Base-by-base conservation (phyloP, 2,888 invertebrate species). In the Pasiphila rectangulata region DNA sequence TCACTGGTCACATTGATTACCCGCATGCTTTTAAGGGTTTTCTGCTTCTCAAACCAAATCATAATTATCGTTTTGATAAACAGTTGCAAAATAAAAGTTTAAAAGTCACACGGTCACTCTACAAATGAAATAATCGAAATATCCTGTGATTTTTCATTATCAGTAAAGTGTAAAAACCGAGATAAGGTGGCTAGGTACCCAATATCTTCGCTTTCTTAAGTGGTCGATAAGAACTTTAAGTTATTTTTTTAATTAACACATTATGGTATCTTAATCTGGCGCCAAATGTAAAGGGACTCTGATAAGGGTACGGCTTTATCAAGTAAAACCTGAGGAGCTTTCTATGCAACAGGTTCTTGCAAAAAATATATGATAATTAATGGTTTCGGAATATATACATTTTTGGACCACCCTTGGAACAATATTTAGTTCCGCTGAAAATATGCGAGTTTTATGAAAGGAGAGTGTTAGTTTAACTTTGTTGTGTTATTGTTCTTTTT, bases 161-260 rank as follows among this genome's bases (percentile, higher is more conserved):
- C 75, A 70, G 63, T 65, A 58, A 79, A 78, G 81, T 84, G 83
- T 84, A 75, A 83, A 79, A 76, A 71, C 75, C 69, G 69, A 74
- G 86, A 85, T 85, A 83, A 76, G 70, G 54, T 63, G 61, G 47
- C 51, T 69, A 72, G 63, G 68, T 38, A 58, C 43, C 51, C 24
- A 37, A 34, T 67, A 72, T 81, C 75, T 64, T 63, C 71, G 64
- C 78, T 75, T 65, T 59, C 76, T 80, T 83, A 85, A 86, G 83
- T 83, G 85, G 76, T 69, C 62, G 86, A 86, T 87, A 85, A 83
- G 63, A 17, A 73, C 67, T 59, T 72, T 73, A 75, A 75, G 74
- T 79, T 70, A 67, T 75, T 83, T 85, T 84, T 85, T 84, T 79
- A 87, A 87, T 87, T 86, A 86, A 87, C 85, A 87, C 87, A 79